Evolutionary conservation across 2,113 vertebrate genomes (phyloP).

Genomic region (Etheostoma spectabile): DNA sequence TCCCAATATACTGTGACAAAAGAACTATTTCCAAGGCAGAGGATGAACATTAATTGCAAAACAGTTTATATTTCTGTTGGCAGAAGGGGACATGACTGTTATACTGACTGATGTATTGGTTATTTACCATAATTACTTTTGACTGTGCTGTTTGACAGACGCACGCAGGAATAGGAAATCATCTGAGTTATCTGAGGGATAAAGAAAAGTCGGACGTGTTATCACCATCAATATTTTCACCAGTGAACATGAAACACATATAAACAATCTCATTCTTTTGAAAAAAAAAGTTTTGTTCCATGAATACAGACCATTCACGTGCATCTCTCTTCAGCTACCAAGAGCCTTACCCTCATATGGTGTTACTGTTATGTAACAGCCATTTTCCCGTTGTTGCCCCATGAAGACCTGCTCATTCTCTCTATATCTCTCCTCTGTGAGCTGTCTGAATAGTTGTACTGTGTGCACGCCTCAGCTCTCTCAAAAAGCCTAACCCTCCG

Average conservation of each 20-base stretch:
- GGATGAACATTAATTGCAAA: not conserved
- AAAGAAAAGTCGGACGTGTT: not conserved
- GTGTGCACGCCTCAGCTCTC: constrained; percentile 36
- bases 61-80: not conserved
- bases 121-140: constrained; percentile 1
- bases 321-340: not conserved
- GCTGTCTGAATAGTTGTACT: constrained; percentile 36
- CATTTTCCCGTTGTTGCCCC: constrained; percentile 36
- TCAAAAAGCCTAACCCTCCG: constrained; percentile 14
- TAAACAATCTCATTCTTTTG: not conserved
- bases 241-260: constrained; percentile 21
- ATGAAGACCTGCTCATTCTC: constrained; percentile 34
- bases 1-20: not conserved
- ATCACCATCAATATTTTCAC: not conserved
- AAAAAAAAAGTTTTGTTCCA: not conserved
- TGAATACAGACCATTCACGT: not conserved
- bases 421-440: constrained; percentile 47
- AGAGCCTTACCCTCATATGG: not conserved
- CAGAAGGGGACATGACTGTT: not conserved
- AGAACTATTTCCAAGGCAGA: not conserved
- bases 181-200: not conserved
- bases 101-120: too few relatives aligned
- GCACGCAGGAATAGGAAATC: not conserved
- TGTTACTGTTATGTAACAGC: constrained; percentile 38
- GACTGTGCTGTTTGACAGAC: constrained; percentile 10